phyloP scores from a whole-genome alignment of 2,113 vertebrate genomes.

The Nannobrachium achirus region DNA sequence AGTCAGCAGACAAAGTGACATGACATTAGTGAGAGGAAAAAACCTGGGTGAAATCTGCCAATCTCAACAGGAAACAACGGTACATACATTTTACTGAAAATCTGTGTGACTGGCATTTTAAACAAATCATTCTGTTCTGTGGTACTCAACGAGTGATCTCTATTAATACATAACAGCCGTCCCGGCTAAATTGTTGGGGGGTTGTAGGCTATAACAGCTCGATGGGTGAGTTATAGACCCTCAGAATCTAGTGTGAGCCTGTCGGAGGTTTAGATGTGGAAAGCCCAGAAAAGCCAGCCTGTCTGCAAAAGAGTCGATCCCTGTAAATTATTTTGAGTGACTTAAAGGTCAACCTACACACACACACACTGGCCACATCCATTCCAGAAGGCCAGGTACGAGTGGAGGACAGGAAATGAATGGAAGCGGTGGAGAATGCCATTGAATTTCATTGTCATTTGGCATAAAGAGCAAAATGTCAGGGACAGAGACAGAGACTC shows the following conservation, averaged over 20 bases:
- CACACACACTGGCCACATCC: constrained; percentile 20
- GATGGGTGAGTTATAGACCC: constrained; percentile 3
- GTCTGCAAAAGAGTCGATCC: constrained; percentile 27
- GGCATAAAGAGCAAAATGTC: constrained; percentile 6
- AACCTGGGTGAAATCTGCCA: too few relatives aligned
- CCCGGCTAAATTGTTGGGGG: background rate
- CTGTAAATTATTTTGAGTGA: constrained; percentile 43
- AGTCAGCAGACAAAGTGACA: too few relatives aligned
- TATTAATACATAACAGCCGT: too few relatives aligned
- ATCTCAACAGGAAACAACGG: too few relatives aligned
- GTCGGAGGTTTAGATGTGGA: constrained; percentile 31
- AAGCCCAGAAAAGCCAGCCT: constrained; percentile 15
- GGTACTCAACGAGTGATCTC: too few relatives aligned
- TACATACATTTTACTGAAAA: too few relatives aligned
- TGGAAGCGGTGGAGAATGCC: constrained; percentile 10
- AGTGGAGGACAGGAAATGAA: constrained; percentile 34
- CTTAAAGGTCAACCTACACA: constrained; percentile 56
- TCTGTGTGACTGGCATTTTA: too few relatives aligned
- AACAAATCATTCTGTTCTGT: too few relatives aligned
- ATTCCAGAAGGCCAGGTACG: constrained; percentile 10
- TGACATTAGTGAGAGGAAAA: too few relatives aligned
- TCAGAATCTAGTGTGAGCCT: constrained; percentile 22
- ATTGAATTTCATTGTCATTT: constrained; percentile 19
- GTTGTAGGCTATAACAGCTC: background rate
- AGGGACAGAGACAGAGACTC: constrained; percentile 53